Evolutionary conservation across 1,140 invertebrate species (phyloP).

Genomic region (Papilio helenus): DNA sequence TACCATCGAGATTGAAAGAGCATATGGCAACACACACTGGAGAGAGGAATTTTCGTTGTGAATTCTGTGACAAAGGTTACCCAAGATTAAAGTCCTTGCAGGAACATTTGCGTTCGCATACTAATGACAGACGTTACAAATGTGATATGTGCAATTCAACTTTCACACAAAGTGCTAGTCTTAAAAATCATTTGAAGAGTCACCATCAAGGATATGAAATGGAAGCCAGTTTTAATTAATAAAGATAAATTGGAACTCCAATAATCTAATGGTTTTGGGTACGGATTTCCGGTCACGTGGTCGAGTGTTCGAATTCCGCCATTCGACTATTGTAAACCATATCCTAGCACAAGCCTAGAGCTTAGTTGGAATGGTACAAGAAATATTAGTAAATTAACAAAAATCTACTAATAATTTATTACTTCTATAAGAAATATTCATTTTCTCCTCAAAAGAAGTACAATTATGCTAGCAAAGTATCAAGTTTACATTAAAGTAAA

Average conservation of each 20-base stretch:
- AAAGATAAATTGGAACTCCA: background rate
- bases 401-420: too few relatives aligned
- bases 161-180: slow-evolving; percentile 57
- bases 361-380: too few relatives aligned
- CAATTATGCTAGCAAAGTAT: too few relatives aligned
- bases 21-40: slow-evolving; percentile 86
- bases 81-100: slow-evolving; percentile 67
- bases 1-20: slow-evolving; percentile 68
- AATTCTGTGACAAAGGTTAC: slow-evolving; percentile 72
- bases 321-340: too few relatives aligned
- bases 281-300: too few relatives aligned
- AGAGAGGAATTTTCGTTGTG: slow-evolving; percentile 84
- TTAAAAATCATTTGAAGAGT: slow-evolving; percentile 61
- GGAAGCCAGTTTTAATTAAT: slow-evolving; percentile 14
- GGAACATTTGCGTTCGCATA: slow-evolving; percentile 60
- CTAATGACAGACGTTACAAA: slow-evolving; percentile 54
- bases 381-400: too few relatives aligned
- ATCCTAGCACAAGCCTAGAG: too few relatives aligned
- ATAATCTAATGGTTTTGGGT: background rate
- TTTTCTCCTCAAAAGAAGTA: too few relatives aligned
- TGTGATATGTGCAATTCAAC: slow-evolving; percentile 60
- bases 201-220: slow-evolving; percentile 48
- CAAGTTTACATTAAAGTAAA: too few relatives aligned
- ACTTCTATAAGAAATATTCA: too few relatives aligned
- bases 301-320: too few relatives aligned